Conservation (phyloP, 2,797 vertebrate genomes). For the Tinamus major region DNA sequence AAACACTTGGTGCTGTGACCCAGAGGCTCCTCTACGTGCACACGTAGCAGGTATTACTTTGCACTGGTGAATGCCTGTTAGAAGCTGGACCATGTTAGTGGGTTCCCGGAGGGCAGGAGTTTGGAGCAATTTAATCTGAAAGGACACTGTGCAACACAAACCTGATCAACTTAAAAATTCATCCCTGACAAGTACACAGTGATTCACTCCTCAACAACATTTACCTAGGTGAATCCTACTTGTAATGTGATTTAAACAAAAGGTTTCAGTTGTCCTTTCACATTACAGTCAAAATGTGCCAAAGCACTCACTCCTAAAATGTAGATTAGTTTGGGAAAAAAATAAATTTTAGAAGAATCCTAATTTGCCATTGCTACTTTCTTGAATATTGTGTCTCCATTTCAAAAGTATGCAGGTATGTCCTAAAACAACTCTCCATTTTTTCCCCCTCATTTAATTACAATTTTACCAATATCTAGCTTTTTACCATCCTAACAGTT, state of each 20-base stretch:
- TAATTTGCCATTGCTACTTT: neutral
- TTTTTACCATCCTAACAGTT: neutral
- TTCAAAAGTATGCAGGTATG: neutral
- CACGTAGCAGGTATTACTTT: neutral
- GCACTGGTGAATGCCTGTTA: neutral
- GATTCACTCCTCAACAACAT: neutral
- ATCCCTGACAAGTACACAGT: neutral
- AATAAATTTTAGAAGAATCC: neutral
- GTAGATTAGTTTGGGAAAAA: neutral
- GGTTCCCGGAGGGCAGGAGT: neutral
- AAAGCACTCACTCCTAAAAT: neutral
- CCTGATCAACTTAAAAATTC: neutral
- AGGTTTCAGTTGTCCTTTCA: neutral
- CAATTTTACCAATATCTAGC: neutral
- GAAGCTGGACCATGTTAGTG: neutral
- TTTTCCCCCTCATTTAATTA: constrained; percentile 17
- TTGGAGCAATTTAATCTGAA: neutral
- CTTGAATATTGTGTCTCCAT: neutral
- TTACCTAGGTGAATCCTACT: neutral
- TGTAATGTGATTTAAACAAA: neutral
- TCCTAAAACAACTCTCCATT: neutral
- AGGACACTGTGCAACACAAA: neutral
- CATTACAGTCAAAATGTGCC: neutral
- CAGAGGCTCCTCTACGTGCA: neutral
- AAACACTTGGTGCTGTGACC: neutral